These are phyloP conservation scores for Troides oblongomaculatus DNA, from an alignment of 2,888 invertebrate species.

Conservation along the genomic window DNA sequence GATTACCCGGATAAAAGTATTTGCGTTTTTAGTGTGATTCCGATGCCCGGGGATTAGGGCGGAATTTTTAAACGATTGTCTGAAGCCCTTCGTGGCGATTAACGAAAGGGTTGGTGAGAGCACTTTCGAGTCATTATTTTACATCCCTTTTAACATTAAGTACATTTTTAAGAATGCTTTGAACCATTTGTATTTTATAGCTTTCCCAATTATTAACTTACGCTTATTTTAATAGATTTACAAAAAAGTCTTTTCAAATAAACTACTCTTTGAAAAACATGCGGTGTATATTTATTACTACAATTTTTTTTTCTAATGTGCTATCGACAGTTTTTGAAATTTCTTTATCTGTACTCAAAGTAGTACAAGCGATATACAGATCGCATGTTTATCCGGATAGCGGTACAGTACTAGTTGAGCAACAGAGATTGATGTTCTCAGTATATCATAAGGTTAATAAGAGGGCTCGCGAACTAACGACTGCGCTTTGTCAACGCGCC, in stretches of 20 bases:
- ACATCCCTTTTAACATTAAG: constrained; percentile 62
- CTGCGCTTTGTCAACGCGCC: constrained; percentile 78
- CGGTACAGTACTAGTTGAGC: constrained; percentile 21
- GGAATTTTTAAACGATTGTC: constrained; percentile 69
- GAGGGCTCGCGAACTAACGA: constrained; percentile 79
- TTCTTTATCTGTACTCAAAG: background rate
- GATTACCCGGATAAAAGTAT: constrained; percentile 75
- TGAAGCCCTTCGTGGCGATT: constrained; percentile 62
- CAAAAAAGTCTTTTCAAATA: no score
- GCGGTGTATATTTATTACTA: no score
- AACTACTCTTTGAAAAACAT: no score
- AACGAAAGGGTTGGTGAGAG: constrained; percentile 67
- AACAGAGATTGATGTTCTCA: constrained; percentile 64
- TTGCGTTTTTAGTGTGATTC: constrained; percentile 75
- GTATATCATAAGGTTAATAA: constrained; percentile 82
- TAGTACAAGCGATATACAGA: constrained; percentile 35
- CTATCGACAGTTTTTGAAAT: no score
- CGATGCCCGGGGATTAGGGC: constrained; percentile 67
- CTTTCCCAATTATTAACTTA: constrained; percentile 4
- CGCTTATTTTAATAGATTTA: constrained; percentile 12
- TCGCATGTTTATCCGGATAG: constrained; percentile 19
- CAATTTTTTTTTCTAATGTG: no score
- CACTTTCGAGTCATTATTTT: constrained; percentile 74
- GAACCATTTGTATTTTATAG: constrained; percentile 19
- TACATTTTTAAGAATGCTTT: constrained; percentile 24